Evolutionary conservation across 2,888 invertebrate genomes (phyloP).

Genomic region (Cyaniris semiargus): DNA sequence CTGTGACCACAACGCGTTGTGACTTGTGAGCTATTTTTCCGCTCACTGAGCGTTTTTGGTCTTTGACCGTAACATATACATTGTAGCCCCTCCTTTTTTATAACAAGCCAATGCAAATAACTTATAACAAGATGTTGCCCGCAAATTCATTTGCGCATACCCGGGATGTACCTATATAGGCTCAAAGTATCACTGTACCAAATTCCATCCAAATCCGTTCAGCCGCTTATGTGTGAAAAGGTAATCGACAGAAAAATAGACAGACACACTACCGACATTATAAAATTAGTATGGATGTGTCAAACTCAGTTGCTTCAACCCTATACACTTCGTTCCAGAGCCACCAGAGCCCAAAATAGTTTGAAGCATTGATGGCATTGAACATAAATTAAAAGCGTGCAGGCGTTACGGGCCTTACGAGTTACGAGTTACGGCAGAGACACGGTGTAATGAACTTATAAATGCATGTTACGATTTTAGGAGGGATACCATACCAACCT

Average conservation of each 20-base stretch:
- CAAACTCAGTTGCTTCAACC: no score
- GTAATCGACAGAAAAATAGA: not conserved
- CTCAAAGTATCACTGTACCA: no score
- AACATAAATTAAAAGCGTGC: conserved; percentile 8
- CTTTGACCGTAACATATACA: no score
- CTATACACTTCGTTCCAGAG: not conserved
- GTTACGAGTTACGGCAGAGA: not conserved
- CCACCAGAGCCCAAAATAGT: conserved; percentile 16
- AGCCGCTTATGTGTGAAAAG: not conserved
- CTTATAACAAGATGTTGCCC: not conserved
- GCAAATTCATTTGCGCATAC: not conserved
- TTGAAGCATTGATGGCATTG: conserved; percentile 7
- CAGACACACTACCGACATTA: no score
- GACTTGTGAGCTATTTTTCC: no score
- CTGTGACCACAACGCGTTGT: no score
- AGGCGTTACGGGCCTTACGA: not conserved
- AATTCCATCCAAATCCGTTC: not conserved
- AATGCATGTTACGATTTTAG: conserved; percentile 1
- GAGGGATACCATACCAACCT: conserved; percentile 1
- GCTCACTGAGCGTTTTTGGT: no score
- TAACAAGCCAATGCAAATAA: not conserved
- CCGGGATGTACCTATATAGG: not conserved
- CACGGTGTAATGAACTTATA: conserved; percentile 23
- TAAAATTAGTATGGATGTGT: no score
- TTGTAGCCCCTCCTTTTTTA: not conserved